These are phyloP conservation scores for Scortum barcoo DNA, from an alignment of 2,113 vertebrate species.

Conservation along the genomic window DNA sequence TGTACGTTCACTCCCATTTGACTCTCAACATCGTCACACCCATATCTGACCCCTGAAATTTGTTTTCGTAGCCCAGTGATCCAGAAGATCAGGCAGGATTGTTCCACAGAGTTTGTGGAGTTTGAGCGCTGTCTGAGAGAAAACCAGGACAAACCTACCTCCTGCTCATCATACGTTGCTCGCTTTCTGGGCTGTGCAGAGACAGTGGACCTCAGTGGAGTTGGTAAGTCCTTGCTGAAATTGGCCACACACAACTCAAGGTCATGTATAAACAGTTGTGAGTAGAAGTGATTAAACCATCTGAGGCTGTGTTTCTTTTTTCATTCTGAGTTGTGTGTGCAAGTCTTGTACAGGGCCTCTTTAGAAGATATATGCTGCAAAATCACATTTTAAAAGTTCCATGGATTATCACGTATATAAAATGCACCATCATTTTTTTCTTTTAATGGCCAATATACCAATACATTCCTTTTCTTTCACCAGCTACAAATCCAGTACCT, in stretches of 20 bases:
- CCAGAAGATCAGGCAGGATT: constrained; percentile 89
- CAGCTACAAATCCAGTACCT: constrained; percentile 65
- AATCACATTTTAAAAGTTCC: background rate
- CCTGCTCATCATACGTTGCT: constrained; percentile 86
- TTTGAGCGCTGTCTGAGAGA: constrained; percentile 91
- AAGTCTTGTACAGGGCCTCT: background rate
- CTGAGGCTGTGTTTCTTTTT: background rate
- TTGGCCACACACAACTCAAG: background rate
- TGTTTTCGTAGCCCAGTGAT: constrained; percentile 87
- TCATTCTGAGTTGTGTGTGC: background rate
- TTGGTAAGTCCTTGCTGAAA: constrained; percentile 71
- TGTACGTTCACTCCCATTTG: background rate
- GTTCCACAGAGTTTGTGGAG: constrained; percentile 86
- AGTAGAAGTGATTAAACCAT: background rate
- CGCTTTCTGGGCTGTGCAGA: constrained; percentile 91
- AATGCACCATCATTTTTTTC: background rate
- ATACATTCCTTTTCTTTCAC: constrained; percentile 13
- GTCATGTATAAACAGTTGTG: background rate
- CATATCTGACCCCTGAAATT: background rate
- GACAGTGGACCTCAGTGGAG: constrained; percentile 83
- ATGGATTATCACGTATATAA: background rate
- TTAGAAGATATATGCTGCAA: background rate
- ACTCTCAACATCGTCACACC: background rate
- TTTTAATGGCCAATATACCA: background rate
- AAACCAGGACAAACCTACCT: constrained; percentile 83